Evolutionary conservation across 2,113 vertebrate species (phyloP), one percentile per base, ranked within the genome.

Genomic region (Barbus barbus): DNA sequence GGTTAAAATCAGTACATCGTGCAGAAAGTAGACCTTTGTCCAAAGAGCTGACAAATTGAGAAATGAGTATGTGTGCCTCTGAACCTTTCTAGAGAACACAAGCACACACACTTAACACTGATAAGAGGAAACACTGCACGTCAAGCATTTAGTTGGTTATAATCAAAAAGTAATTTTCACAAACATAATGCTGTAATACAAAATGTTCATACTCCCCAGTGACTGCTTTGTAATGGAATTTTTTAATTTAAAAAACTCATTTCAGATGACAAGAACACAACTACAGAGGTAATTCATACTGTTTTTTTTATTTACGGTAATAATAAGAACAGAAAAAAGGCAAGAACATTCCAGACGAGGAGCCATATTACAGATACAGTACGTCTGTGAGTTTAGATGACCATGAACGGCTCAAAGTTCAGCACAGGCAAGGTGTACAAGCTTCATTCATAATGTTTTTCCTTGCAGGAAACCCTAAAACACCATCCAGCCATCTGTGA

Each of bases 21-120:
- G 36, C 36, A 60, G 33, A 60, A n/a, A 78, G 36, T 38, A 78
- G 76, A 78, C 76, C 56, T 61, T 61, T 33, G 53, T 24, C 53
- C 76, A 60, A 24, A 58, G 18, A 28, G 22, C 75, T 44, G 56
- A 61, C 76, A 78, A 26, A 41, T 5, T 44, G 76, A 78, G 76
- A 78, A 78, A 78, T 9, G 8, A 78, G 28, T 31, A 18, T 18
- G 26, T 58, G 51, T 38, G 9, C 31, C 1, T 56, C 16, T 76
- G 48, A 77, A 38, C 31, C 14, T 76, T 51, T 5, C 73, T 75
- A 76, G 48, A 20, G 16, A 20, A 60, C 76, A 18, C n/a, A 12
- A 33, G 24, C 73, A 36, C 75, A 33, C 74, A 78, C 46, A 4
- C 14, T 22, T n/a, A 33, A 36, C 6, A 24, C n/a, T 26, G 22